phyloP scores from a whole-genome alignment of 2,797 vertebrate genomes.

The Typhlichthys eigenmanni region DNA sequence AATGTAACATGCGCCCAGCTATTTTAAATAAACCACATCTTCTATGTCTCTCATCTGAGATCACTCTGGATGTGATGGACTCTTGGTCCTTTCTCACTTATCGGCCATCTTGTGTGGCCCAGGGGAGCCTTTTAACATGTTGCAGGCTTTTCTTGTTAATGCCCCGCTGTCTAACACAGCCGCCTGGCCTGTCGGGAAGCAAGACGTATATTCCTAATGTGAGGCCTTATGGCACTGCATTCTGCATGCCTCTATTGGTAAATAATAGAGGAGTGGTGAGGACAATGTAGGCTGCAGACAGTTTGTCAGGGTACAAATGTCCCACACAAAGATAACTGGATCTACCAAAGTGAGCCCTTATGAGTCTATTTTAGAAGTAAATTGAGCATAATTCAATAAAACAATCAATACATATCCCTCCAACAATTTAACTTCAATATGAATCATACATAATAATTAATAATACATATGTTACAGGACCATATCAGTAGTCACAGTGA shows the following conservation, averaged over 20 bases:
- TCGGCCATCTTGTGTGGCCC: constrained; percentile 38
- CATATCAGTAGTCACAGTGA: too few species aligned
- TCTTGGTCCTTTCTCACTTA: constrained; percentile 25
- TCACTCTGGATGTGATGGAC: constrained; percentile 7
- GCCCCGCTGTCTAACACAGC: constrained; percentile 15
- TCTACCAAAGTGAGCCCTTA: too few species aligned
- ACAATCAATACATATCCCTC: too few species aligned
- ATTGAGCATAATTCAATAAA: too few species aligned
- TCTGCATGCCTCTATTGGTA: constrained; percentile 24
- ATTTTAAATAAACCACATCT: constrained; percentile 35
- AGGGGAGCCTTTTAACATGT: constrained; percentile 35
- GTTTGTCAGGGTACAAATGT: background rate
- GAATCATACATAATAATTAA: too few species aligned
- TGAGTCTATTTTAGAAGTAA: too few species aligned
- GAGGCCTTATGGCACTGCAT: constrained; percentile 21
- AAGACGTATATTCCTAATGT: constrained; percentile 27
- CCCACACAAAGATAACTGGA: background rate
- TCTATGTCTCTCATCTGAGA: constrained; percentile 1
- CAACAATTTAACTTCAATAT: too few species aligned
- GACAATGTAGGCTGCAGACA: background rate
- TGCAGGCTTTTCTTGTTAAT: constrained; percentile 30
- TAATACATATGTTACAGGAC: too few species aligned
- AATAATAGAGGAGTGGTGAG: constrained; percentile 58
- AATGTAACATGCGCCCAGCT: constrained; percentile 3
- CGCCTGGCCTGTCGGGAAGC: constrained; percentile 12